Base-by-base conservation (phyloP, 1,140 invertebrate genomes). In the Rhynchophorus ferrugineus region DNA sequence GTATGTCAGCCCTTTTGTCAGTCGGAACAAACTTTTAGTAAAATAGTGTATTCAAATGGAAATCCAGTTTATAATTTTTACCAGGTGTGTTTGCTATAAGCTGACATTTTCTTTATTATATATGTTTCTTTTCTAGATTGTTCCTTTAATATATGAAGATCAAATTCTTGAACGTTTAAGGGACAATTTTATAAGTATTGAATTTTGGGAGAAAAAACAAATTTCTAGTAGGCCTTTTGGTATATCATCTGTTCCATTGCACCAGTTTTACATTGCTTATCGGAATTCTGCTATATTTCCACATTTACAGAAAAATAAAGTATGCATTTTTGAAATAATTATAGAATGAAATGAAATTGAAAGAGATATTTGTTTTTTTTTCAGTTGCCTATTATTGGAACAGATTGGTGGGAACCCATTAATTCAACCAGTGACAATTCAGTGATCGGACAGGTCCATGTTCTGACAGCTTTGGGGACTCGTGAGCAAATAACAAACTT, bases 181-280 rank as follows among this genome's bases (percentile, higher is more conserved):
- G 54, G 71, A 78, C 29, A 80, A 80, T 64, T 74, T 71, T 49
- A 71, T 79, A 55, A 62, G 75, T 2, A 61, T 77, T n/a, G 76
- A 80, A 59, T 66, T 79, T 39, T 76, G 74, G 55, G 70, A 72
- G 8, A 71, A 69, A 62, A 43, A 48, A 9, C 53, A 62, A 17
- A 59, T 54, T n/a, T 54, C 57, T 29, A 71, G 75, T 54, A 62
- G 49, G 53, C 44, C 77, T 13, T 61, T 79, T 20, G 79, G 78
- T 20, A 69, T 79, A 37, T 68, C 74, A 3, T 76, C 77, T 62
- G 56, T 82, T 29, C 68, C 77, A 5, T 62, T 82, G 22, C 77
- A 81, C 64, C 76, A 80, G 43, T 72, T 81, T 57, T 81, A 75
- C 53, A 62, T 80, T 19, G 75, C 78, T 1, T 81, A 76, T 55